Evolutionary conservation across 2,888 invertebrate species (phyloP).

Genomic region (Drosophila antonietae): DNA sequence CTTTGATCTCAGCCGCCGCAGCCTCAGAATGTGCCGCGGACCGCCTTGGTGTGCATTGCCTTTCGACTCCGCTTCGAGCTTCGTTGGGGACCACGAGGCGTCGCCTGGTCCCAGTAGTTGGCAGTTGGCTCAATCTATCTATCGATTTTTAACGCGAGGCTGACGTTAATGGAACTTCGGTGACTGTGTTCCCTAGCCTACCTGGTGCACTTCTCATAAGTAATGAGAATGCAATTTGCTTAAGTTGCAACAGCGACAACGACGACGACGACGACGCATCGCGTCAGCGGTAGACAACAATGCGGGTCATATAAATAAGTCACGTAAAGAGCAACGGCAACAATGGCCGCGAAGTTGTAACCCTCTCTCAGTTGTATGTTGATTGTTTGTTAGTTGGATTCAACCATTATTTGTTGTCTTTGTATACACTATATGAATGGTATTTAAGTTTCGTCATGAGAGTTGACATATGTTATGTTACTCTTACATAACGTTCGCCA

Average conservation of each 20-base stretch:
- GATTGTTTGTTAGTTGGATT: conserved; percentile 24
- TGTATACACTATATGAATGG: background rate
- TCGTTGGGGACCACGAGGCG: conserved; percentile 55
- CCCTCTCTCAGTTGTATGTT: conserved; percentile 6
- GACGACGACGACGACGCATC: conserved; percentile 1
- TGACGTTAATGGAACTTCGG: conserved; percentile 83
- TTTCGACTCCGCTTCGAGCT: conserved; percentile 26
- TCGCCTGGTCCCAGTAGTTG: conserved; percentile 56
- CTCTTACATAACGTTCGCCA: no score
- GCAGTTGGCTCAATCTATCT: conserved; percentile 80
- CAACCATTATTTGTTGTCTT: conserved; percentile 10
- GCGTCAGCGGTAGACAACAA: conserved; percentile 38
- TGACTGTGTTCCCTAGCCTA: conserved; percentile 4
- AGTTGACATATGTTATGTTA: background rate
- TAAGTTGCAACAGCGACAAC: conserved; percentile 32
- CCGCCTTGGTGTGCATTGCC: conserved; percentile 4
- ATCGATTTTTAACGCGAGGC: conserved; percentile 85
- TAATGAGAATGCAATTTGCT: conserved; percentile 82
- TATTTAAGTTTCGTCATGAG: background rate
- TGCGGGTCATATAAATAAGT: conserved; percentile 62
- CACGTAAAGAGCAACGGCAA: conserved; percentile 28
- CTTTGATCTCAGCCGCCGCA: conserved; percentile 82
- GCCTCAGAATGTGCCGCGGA: conserved; percentile 24
- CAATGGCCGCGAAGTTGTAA: conserved; percentile 16
- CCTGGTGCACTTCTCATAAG: conserved; percentile 47